Evolutionary conservation across 2,888 invertebrate species (phyloP).

Genomic region (Polymixis lichenea): DNA sequence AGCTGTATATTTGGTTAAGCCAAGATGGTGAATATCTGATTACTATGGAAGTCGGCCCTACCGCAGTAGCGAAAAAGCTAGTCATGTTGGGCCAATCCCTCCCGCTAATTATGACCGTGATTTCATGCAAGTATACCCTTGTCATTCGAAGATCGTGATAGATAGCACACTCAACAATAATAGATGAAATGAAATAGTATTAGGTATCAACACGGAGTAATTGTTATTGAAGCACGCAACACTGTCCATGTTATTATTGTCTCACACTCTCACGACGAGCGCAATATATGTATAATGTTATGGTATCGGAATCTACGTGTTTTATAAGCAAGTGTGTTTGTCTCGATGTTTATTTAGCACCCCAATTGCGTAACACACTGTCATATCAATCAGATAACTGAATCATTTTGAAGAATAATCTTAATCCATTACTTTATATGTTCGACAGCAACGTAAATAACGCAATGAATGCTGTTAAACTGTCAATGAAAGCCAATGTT

Average conservation of each 20-base stretch:
- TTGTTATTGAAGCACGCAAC: constrained; percentile 68
- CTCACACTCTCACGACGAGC: constrained; percentile 56
- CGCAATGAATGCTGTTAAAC: too few relatives aligned
- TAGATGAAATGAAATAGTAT: constrained; percentile 56
- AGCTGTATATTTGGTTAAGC: not conserved
- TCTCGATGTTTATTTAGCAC: constrained; percentile 32
- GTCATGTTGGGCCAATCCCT: not conserved
- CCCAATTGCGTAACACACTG: too few relatives aligned
- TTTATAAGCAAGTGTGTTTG: constrained; percentile 60
- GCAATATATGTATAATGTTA: constrained; percentile 60
- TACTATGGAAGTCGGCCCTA: not conserved
- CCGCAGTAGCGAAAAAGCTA: not conserved
- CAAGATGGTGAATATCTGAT: not conserved
- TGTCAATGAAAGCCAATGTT: too few relatives aligned
- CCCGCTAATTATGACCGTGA: constrained; percentile 29
- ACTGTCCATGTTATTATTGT: constrained; percentile 63
- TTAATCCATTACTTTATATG: too few relatives aligned
- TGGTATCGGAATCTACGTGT: constrained; percentile 61
- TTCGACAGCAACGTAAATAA: too few relatives aligned
- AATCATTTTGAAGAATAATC: too few relatives aligned
- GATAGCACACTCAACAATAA: constrained; percentile 39
- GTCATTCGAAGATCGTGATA: constrained; percentile 49
- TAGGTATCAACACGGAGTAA: constrained; percentile 63
- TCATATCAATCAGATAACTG: too few relatives aligned
- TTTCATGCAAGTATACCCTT: constrained; percentile 34